Conservation (phyloP, 2,888 invertebrate species). For the Pocota personata region DNA sequence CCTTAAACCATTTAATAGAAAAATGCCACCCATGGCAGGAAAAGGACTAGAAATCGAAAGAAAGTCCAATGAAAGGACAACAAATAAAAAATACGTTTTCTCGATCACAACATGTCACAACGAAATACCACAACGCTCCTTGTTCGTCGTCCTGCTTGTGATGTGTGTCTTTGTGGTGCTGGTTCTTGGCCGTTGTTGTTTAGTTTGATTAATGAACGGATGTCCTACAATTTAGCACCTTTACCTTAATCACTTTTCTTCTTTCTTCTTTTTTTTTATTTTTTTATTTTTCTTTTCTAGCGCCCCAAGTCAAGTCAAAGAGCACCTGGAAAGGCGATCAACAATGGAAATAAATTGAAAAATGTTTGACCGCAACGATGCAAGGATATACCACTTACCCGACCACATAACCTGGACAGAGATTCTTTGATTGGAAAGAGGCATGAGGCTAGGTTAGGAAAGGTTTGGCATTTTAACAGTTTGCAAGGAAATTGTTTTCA, state of each 20-base stretch:
- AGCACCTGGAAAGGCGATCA: constrained; percentile 66
- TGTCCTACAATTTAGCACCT: constrained; percentile 73
- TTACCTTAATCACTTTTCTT: constrained; percentile 69
- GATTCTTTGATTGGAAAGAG: constrained; percentile 48
- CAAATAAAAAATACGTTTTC: constrained; percentile 1
- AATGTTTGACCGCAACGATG: constrained; percentile 67
- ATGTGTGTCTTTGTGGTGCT: not conserved
- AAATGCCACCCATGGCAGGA: constrained; percentile 11
- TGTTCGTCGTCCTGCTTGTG: not conserved
- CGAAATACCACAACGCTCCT: constrained; percentile 18
- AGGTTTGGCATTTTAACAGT: constrained; percentile 30
- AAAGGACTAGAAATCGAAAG: constrained; percentile 11
- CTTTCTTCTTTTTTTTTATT: too few relatives aligned
- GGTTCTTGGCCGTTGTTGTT: constrained; percentile 37
- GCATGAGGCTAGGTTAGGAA: constrained; percentile 20
- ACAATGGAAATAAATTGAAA: constrained; percentile 71
- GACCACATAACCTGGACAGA: not conserved
- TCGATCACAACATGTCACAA: constrained; percentile 65
- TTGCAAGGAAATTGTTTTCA: constrained; percentile 24
- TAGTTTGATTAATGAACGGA: constrained; percentile 73
- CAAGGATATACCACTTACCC: constrained; percentile 21
- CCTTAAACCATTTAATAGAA: not conserved
- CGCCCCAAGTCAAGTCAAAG: constrained; percentile 56
- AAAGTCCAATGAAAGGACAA: constrained; percentile 6
- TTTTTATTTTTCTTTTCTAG: constrained; percentile 9